phyloP scores from a whole-genome alignment of 2,797 vertebrate genomes.

The Zonotrichia albicollis region DNA sequence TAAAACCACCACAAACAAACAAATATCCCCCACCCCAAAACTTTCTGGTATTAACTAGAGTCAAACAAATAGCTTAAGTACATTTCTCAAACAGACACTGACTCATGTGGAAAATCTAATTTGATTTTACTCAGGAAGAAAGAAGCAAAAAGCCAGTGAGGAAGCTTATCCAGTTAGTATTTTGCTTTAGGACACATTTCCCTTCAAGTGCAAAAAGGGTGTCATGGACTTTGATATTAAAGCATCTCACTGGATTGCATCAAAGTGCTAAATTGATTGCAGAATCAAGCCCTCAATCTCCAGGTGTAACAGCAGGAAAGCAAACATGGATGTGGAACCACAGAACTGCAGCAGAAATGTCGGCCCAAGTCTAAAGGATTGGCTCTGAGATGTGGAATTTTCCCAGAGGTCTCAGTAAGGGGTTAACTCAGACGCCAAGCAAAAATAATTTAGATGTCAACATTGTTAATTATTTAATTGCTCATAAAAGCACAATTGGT shows the following conservation, averaged over 20 bases:
- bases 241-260: background rate
- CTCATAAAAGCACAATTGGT: slow-evolving; percentile 29
- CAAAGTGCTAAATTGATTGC: background rate
- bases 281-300: background rate
- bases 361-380: background rate
- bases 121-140: background rate
- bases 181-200: background rate
- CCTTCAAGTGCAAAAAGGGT: background rate
- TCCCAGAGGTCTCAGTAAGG: background rate
- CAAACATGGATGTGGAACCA: background rate
- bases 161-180: background rate
- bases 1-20: rapidly evolving
- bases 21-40: rapidly evolving
- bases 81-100: background rate
- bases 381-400: background rate
- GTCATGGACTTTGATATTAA: background rate
- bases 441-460: slow-evolving; percentile 57
- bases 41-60: background rate
- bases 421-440: slow-evolving; percentile 38
- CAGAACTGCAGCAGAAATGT: background rate
- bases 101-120: background rate
- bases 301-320: background rate
- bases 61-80: background rate
- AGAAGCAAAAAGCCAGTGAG: background rate
- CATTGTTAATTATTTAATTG: slow-evolving; percentile 67